Base-by-base conservation (phyloP, 2,888 invertebrate species). In the Cancer borealis region DNA sequence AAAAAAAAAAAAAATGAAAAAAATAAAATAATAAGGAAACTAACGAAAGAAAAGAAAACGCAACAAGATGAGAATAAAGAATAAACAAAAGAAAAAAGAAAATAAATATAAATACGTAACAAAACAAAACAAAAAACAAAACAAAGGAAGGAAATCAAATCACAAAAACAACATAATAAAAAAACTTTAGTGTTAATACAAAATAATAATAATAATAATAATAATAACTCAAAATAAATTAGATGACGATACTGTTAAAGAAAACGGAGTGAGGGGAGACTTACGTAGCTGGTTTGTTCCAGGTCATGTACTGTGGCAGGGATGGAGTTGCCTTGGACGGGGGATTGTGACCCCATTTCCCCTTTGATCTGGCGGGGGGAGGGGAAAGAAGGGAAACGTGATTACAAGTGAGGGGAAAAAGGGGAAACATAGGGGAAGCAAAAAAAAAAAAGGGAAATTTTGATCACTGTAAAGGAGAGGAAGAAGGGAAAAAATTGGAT, bases 251-350 rank as follows among this genome's bases (percentile, higher is more conserved):
- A 39, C 39, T 39, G 2, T 39, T 39, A 39, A 39, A 39, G 39
- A 39, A 39, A 39, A 39, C 39, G 39, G 39, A 39, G 2, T 2
- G 39, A 0, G 21, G 30, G 88, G 88, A 10, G 17, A 94, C 94
- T 94, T 47, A 94, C 94, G 73, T 94, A 94, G 66, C 47, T 93
- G 30, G n/a, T 88, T n/a, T 94, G 94, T 10, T 94, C 94, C 10
- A 94, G 45, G 49, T 94, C 94, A 73, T 94, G 94, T 0, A 93
- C 94, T 0, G 94, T 94, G 60, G 91, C 92, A 3, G 94, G 93
- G 49, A 94, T 94, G 88, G 90, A 91, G 5, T 92, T 90, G 26
- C 91, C 14, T 26, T 93, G 49, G 5, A 91, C 49, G 66, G 94
- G 91, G 46, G 94, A 90, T 21, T 79, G 79, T 17, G 94, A 91